phyloP scores from a whole-genome alignment of 2,797 vertebrate species.

The Morus bassanus region DNA sequence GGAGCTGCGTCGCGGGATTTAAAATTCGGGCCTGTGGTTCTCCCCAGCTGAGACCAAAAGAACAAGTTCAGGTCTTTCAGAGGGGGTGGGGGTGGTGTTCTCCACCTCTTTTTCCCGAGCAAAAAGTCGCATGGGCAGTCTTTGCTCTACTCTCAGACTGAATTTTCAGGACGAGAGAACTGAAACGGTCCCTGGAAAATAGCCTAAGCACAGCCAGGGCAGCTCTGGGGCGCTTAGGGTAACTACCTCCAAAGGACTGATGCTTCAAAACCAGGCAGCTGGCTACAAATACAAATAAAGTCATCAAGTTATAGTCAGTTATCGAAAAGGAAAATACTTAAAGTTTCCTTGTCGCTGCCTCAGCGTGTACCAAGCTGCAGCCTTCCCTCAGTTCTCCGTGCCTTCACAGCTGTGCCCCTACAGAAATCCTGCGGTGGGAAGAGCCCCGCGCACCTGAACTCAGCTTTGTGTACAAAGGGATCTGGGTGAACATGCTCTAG shows the following conservation, averaged over 20 bases:
- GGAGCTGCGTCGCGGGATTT: fast-evolving
- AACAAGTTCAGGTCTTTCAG: no score
- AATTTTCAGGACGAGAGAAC: no score
- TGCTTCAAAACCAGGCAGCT: neutral
- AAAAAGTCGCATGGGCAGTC: fast-evolving
- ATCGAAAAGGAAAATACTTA: fast-evolving
- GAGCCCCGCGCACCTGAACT: fast-evolving
- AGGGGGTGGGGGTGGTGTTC: fast-evolving
- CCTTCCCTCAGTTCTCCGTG: fast-evolving
- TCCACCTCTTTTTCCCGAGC: fast-evolving
- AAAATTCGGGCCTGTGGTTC: fast-evolving
- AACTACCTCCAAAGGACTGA: neutral
- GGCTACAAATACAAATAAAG: neutral
- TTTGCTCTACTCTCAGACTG: no score
- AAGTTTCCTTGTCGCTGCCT: no score
- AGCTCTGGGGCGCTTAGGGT: fast-evolving
- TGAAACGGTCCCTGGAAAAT: fast-evolving
- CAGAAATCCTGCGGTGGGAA: fast-evolving
- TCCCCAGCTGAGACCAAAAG: fast-evolving
- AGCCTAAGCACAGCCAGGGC: no score
- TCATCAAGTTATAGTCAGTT: neutral
- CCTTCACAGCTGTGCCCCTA: neutral
- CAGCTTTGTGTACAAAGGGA: fast-evolving
- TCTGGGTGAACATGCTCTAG: fast-evolving
- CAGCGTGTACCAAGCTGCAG: fast-evolving